These are phyloP conservation scores for Scylla paramamosain DNA, from an alignment of 1,140 invertebrate genomes.

Conservation along the genomic window DNA sequence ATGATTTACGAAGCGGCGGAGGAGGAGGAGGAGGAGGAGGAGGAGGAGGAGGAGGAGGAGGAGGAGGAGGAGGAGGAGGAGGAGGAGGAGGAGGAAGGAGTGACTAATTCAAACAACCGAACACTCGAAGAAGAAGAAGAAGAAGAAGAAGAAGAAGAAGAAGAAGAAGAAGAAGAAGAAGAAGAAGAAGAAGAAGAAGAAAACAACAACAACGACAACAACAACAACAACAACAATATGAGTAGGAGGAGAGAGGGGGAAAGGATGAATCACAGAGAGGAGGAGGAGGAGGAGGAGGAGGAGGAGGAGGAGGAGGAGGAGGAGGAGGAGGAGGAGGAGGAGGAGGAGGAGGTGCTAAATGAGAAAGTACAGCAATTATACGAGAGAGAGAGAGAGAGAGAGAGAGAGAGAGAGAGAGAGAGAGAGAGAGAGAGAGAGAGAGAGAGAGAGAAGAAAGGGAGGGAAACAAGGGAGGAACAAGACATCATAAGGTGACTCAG, in stretches of 20 bases:
- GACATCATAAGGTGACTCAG: conserved; percentile 43
- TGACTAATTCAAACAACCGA: background rate
- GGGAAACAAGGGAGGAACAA: background rate
- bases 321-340: background rate
- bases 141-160: background rate
- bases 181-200: background rate
- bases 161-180: conserved; percentile 18
- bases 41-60: background rate
- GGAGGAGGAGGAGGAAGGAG: background rate
- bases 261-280: background rate
- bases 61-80: background rate
- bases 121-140: background rate
- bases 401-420: background rate
- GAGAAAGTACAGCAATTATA: background rate
- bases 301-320: background rate
- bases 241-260: background rate
- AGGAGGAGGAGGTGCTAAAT: no score
- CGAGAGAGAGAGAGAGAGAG: conserved; percentile 7
- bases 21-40: background rate
- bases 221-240: background rate
- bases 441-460: background rate
- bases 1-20: background rate
- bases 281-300: background rate
- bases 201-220: background rate
- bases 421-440: no score